Evolutionary conservation across 2,797 vertebrate species (phyloP), one percentile per base, ranked within the genome.

Genomic region (Acestrorhynchus altus): DNA sequence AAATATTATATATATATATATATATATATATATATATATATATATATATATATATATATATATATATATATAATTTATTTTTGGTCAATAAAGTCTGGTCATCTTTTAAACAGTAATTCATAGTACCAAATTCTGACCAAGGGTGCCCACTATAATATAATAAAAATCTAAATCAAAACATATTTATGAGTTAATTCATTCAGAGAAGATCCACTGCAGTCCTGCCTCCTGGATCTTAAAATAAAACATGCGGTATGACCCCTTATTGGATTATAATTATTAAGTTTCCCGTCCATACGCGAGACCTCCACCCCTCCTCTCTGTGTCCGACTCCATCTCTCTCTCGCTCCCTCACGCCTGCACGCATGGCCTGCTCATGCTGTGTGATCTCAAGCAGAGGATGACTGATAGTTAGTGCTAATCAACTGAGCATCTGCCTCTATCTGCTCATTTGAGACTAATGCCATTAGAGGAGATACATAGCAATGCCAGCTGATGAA

Each of bases 391-490:
- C 77, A 81, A 71, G 68, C 83, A 61, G 84, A 75, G 42, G 46
- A 57, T 83, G 83, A 86, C 82, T 76, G 71, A 85, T 83, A 72
- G 84, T 81, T 79, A 80, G 77, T 72, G 77, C 84, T 90, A 90
- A 92, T 90, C 83, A 90, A 86, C 85, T 76, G 76, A 86, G 86
- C 83, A 77, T 83, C 84, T 69, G 57, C 90, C 88, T 90, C 87
- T 88, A 91, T 91, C 89, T 88, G 87, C 87, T 88, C 85, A 84
- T 89, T 87, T 88, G 91, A 91, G 87, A 85, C 86, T 91, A 88
- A 92, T 92, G 88, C 71, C 76, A 90, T 92, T 92, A 92, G 89
- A 79, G 81, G 80, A 92, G 91, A 92, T 87, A 86, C 90, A 93
- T 87, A 88, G 90, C 86, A 85, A 90, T 90, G 88, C 64, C 35